These are phyloP conservation scores for Lycocerus yunnanus DNA, from an alignment of 2,888 invertebrate genomes.

Conservation along the genomic window DNA sequence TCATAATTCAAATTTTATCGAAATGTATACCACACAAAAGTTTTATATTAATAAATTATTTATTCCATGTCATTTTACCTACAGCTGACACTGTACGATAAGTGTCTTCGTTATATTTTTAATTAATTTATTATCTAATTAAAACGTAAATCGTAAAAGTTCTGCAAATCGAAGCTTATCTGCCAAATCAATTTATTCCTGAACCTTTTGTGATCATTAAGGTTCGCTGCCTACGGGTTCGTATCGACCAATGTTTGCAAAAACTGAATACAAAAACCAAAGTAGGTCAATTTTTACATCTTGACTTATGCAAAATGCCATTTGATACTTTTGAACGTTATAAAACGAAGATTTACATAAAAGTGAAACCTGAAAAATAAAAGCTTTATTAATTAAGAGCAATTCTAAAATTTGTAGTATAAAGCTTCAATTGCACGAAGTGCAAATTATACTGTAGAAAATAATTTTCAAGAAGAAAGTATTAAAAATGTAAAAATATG, in stretches of 20 bases:
- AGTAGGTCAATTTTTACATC: not conserved
- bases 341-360: not conserved
- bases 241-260: not conserved
- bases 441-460: not conserved
- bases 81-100: not conserved
- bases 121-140: not conserved
- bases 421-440: not conserved
- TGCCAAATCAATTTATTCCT: not conserved
- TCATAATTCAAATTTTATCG: not conserved
- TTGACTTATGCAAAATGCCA: not conserved
- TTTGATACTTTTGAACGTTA: not conserved
- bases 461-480: not conserved
- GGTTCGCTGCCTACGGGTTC: not conserved
- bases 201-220: not conserved
- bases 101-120: not conserved
- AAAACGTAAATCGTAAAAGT: not conserved
- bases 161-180: not conserved
- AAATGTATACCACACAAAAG: not conserved
- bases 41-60: not conserved
- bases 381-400: not conserved
- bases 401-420: not conserved
- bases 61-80: not conserved
- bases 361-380: not conserved
- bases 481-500: too few relatives aligned
- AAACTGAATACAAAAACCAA: not conserved